Percentiles rank a stretch among this genome's conserved stretches.
phyloP scores from a whole-genome alignment of 2,888 invertebrate species.

The Dicycla oo region DNA sequence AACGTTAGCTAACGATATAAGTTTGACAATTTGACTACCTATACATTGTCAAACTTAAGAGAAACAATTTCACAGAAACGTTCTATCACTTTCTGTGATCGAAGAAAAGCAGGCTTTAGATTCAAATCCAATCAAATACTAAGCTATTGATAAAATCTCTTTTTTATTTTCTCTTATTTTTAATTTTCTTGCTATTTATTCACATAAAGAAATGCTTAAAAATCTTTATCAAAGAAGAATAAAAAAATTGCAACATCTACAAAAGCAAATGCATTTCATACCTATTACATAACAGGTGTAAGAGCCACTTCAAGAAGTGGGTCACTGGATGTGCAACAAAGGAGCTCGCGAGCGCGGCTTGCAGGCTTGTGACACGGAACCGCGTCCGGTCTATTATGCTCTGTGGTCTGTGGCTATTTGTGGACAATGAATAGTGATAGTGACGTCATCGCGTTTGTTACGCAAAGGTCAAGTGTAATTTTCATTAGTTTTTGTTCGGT shows the following conservation, averaged over 20 bases:
- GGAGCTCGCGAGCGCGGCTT: slow-evolving; percentile 40
- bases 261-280: slow-evolving; percentile 12
- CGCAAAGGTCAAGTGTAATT: slow-evolving; percentile 60
- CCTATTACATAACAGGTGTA: slow-evolving; percentile 25
- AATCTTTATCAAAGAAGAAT: not conserved
- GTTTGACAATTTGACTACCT: too few species aligned
- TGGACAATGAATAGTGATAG: slow-evolving; percentile 20
- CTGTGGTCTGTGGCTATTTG: slow-evolving; percentile 52
- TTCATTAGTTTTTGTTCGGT: slow-evolving; percentile 38
- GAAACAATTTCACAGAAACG: not conserved
- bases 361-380: slow-evolving; percentile 51
- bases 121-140: not conserved
- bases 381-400: slow-evolving; percentile 54
- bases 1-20: not conserved
- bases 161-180: not conserved
- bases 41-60: too few species aligned
- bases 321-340: slow-evolving; percentile 62
- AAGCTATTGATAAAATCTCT: not conserved
- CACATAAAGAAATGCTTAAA: not conserved
- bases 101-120: not conserved
- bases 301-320: slow-evolving; percentile 51
- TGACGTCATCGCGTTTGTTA: slow-evolving; percentile 50
- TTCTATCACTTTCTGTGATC: not conserved
- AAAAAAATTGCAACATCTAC: not conserved
- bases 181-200: too few species aligned